These are phyloP conservation scores for Drosophila carrolli DNA, from an alignment of 1,140 invertebrate genomes.

Conservation along the genomic window DNA sequence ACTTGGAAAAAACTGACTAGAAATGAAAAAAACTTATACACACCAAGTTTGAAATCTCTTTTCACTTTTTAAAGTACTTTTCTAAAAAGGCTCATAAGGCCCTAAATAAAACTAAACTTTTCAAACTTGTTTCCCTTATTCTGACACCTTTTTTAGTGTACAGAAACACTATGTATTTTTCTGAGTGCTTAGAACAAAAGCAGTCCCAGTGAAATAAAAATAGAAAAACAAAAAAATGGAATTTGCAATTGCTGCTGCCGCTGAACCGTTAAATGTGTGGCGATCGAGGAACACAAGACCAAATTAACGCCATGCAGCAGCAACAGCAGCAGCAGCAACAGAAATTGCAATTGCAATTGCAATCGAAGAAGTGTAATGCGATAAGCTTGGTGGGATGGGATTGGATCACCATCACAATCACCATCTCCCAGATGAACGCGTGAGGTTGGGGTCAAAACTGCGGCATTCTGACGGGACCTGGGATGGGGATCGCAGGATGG, in stretches of 20 bases:
- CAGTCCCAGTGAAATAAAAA: constrained; percentile 11
- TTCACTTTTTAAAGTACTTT: no score
- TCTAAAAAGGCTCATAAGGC: no score
- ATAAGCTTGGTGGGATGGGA: constrained; percentile 59
- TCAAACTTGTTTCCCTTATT: no score
- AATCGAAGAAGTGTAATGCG: constrained; percentile 68
- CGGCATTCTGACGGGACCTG: constrained; percentile 24
- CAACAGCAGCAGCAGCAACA: constrained; percentile 10
- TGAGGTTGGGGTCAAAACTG: constrained; percentile 72
- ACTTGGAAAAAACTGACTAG: background rate
- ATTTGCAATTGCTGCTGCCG: constrained; percentile 69
- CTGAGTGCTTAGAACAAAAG: background rate
- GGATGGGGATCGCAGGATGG: constrained; percentile 15
- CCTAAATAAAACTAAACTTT: no score
- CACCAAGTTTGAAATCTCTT: no score
- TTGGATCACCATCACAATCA: constrained; percentile 31
- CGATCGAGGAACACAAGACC: constrained; percentile 66
- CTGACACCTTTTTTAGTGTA: no score
- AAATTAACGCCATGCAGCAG: constrained; percentile 72
- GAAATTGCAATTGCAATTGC: constrained; percentile 42
- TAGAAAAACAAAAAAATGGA: constrained; percentile 53
- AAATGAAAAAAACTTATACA: no score
- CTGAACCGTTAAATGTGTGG: constrained; percentile 70
- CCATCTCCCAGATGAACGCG: constrained; percentile 43
- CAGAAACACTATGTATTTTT: background rate